Base-by-base conservation (phyloP, 37 sponge, comb jelly and placozoan genomes). In the Beroe forskalii region DNA sequence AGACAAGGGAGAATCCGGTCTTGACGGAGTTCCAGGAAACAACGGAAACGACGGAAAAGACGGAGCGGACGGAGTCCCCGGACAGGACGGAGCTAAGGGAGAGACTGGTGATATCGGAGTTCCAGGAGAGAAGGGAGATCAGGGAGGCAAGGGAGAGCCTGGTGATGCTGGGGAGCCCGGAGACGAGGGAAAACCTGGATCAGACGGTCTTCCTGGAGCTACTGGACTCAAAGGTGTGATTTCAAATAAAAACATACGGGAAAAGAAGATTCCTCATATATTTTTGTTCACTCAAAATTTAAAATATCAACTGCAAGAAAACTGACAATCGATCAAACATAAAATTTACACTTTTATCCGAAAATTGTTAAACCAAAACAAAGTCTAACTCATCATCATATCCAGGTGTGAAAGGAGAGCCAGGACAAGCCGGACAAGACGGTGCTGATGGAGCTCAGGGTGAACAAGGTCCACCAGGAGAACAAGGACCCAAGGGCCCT, bases 361-460 rank as follows among this genome's bases (percentile, higher is more conserved):
- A n/a, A n/a, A n/a, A n/a, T n/a, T n/a, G n/a, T n/a, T n/a, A n/a
- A n/a, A n/a, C n/a, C n/a, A n/a, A n/a, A n/a, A n/a, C n/a, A n/a
- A n/a, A n/a, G n/a, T n/a, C n/a, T n/a, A n/a, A n/a, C n/a, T n/a
- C n/a, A n/a, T n/a, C n/a, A n/a, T n/a, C n/a, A n/a, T n/a, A n/a
- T 63, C n/a, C 66, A 63, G 66, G 66, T 20, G 66, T 3, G 20
- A 24, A 72, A 4, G 75, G 75, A 35, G 75, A 72, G 19, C 39
- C 75, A 3, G 75, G 75, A 32, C 36, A 72, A 4, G 39, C 75
- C 12, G 75, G 75, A 72, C 39, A 27, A 35, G 25, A 63, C 66
- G 75, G 75, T 36, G 75, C 75, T 72, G 39, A 72, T 33, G 75
- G 75, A 35, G 40, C 24, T 28, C 90, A 30, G 62, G 90, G 42